These are phyloP conservation scores for Gnathonemus echidnorhynchus DNA, from an alignment of 2,113 vertebrate genomes.

Conservation along the genomic window DNA sequence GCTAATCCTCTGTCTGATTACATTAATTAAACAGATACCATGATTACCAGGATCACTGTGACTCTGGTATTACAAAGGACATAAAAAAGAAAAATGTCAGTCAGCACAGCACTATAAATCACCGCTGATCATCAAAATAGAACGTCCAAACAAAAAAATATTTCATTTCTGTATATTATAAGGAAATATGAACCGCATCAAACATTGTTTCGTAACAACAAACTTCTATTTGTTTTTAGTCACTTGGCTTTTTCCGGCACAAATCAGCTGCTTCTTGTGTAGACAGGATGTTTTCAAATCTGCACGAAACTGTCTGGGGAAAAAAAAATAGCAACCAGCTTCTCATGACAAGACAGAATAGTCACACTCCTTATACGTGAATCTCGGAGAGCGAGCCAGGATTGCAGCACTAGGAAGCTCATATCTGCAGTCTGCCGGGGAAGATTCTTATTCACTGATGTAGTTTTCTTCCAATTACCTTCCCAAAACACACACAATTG, in stretches of 20 bases:
- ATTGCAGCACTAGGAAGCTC: too few species aligned
- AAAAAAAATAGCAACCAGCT: background rate
- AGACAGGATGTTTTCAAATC: background rate
- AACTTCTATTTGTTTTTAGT: background rate
- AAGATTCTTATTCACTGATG: background rate
- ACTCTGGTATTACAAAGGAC: background rate
- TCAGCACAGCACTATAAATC: background rate
- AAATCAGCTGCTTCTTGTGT: background rate
- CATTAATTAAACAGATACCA: background rate
- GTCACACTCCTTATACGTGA: background rate
- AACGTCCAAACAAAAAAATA: background rate
- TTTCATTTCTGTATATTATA: background rate
- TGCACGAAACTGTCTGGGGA: background rate
- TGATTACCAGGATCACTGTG: background rate
- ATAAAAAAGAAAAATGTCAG: background rate
- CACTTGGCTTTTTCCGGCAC: background rate
- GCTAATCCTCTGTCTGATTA: constrained; percentile 14
- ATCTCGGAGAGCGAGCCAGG: background rate
- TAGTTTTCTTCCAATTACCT: background rate
- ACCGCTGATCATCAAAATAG: background rate
- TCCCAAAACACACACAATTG: background rate
- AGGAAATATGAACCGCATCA: background rate
- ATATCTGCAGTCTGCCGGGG: background rate
- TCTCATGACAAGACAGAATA: background rate
- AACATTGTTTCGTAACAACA: background rate